These are phyloP conservation scores for Poecilia picta DNA, from an alignment of 2,797 vertebrate species.

Conservation along the genomic window DNA sequence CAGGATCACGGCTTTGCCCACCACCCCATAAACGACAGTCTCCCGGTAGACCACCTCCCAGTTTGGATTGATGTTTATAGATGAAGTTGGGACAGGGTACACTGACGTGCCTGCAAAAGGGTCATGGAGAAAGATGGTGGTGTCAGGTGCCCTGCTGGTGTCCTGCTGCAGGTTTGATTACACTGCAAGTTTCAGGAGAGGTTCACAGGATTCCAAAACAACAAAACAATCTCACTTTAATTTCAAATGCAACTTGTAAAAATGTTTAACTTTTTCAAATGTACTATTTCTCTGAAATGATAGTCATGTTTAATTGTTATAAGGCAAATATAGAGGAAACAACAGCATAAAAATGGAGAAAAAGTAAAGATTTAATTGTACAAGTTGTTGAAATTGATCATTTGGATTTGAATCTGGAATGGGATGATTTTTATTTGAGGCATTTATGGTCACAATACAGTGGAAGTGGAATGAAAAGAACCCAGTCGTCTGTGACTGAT, in stretches of 20 bases:
- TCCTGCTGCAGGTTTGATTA: slow-evolving; percentile 70
- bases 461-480: not conserved
- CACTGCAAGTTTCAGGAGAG: slow-evolving; percentile 40
- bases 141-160: slow-evolving; percentile 55
- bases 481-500: too few species aligned
- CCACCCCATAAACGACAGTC: slow-evolving; percentile 77
- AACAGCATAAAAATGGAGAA: not conserved
- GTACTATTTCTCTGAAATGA: not conserved
- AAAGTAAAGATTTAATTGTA: not conserved
- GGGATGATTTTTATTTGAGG: not conserved
- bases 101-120: slow-evolving; percentile 26
- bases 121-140: slow-evolving; percentile 48
- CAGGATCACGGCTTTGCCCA: slow-evolving; percentile 82
- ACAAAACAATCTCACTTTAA: slow-evolving; percentile 5
- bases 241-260: slow-evolving; percentile 1
- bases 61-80: slow-evolving; percentile 65
- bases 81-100: slow-evolving; percentile 56
- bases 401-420: not conserved
- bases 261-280: not conserved
- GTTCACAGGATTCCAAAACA: slow-evolving; percentile 18
- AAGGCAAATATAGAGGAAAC: not conserved
- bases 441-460: not conserved
- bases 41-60: slow-evolving; percentile 76
- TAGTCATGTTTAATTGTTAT: not conserved
- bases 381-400: not conserved